A percentile compares a stretch with the other conserved stretches of the same genome.
Evolutionary conservation across 1,140 invertebrate genomes (phyloP).

Genomic region (Linepithema humile): DNA sequence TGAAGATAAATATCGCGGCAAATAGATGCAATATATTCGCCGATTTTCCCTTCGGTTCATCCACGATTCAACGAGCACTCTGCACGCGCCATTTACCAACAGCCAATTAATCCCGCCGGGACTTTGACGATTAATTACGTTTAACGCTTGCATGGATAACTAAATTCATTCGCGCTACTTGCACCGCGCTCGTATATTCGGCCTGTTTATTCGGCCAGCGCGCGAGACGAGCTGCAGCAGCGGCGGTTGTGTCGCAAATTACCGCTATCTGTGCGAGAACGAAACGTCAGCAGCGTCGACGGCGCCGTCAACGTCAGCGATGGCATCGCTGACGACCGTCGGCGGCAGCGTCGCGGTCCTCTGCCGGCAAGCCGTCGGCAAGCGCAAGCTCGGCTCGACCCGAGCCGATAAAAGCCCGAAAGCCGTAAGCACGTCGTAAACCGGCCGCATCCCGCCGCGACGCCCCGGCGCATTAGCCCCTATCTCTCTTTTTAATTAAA

Average conservation of each 20-base stretch:
- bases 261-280: constrained; percentile 37
- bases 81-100: constrained; percentile 6
- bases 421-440: constrained; percentile 72
- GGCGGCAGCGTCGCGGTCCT: background rate
- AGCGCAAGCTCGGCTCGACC: constrained; percentile 42
- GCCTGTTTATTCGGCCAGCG: constrained; percentile 21
- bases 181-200: background rate
- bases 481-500: constrained; percentile 74
- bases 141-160: constrained; percentile 22
- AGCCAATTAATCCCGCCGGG: constrained; percentile 1
- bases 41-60: constrained; percentile 7
- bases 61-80: constrained; percentile 1
- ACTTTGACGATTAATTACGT: constrained; percentile 41
- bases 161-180: constrained; percentile 20
- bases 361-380: background rate
- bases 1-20: background rate
- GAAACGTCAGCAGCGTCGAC: constrained; percentile 46
- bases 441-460: constrained; percentile 64
- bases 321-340: constrained; percentile 39
- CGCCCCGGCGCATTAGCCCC: constrained; percentile 55
- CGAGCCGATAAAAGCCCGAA: constrained; percentile 67
- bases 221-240: constrained; percentile 25
- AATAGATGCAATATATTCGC: background rate
- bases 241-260: constrained; percentile 36
- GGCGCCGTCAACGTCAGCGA: constrained; percentile 52